A percentile compares a stretch with the other conserved stretches of the same genome.
Evolutionary conservation across 2,797 vertebrate genomes (phyloP).

Genomic region (Leucoraja ocellata): DNA sequence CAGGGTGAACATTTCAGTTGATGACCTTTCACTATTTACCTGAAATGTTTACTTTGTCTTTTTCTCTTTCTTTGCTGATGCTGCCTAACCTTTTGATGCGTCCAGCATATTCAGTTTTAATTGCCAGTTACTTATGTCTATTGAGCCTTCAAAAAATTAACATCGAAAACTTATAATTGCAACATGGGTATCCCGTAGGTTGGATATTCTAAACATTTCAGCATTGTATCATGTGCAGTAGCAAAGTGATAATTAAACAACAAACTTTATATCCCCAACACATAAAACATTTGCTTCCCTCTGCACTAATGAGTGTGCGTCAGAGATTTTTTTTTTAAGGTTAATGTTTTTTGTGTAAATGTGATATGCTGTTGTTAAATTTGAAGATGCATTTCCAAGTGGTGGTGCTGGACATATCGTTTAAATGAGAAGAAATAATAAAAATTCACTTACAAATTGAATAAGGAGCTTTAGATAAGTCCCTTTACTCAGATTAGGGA

Average conservation of each 20-base stretch:
- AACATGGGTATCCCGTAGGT: neutral
- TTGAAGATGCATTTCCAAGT: neutral
- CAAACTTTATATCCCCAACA: constrained; percentile 17
- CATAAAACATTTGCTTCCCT: constrained; percentile 17
- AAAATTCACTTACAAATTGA: too few relatives aligned
- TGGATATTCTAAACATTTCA: neutral
- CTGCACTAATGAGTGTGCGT: neutral
- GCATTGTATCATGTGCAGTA: neutral
- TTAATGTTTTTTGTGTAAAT: neutral
- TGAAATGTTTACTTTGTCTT: too few relatives aligned
- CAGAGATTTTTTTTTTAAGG: constrained; percentile 6
- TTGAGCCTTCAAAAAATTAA: neutral
- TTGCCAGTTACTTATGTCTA: too few relatives aligned
- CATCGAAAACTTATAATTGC: constrained; percentile 1
- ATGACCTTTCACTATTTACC: too few relatives aligned
- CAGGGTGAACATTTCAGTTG: too few relatives aligned
- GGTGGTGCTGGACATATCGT: neutral
- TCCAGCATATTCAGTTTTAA: too few relatives aligned
- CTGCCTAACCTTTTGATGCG: too few relatives aligned
- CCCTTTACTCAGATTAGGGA: too few relatives aligned
- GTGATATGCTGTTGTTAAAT: neutral
- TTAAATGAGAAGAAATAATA: too few relatives aligned
- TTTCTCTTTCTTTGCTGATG: too few relatives aligned
- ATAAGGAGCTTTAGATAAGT: too few relatives aligned
- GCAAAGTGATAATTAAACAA: constrained; percentile 36